Evolutionary conservation across 2,888 invertebrate genomes (phyloP).

Genomic region (Epistrophella euchroma): DNA sequence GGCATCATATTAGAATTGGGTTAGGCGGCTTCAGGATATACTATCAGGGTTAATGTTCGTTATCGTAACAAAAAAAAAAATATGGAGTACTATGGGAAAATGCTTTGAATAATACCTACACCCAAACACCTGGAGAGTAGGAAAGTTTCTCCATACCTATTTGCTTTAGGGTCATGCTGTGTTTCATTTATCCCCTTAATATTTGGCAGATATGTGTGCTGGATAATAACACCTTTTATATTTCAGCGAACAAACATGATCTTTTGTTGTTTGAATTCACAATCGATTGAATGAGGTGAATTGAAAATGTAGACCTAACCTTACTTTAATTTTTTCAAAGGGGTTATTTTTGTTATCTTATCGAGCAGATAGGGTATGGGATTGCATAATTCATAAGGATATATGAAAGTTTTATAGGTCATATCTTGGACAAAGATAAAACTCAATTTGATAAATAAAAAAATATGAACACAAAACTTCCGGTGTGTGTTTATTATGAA

Average conservation of each 20-base stretch:
- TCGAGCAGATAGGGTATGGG: background rate
- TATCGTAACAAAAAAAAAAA: slow-evolving; percentile 27
- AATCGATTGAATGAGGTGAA: background rate
- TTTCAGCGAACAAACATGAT: background rate
- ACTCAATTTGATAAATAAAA: background rate
- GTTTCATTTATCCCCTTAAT: background rate
- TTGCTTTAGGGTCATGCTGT: background rate
- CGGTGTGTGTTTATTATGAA: no score
- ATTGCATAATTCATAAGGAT: background rate
- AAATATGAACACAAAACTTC: background rate
- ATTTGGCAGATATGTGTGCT: background rate
- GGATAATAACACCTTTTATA: slow-evolving; percentile 5
- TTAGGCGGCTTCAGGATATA: background rate
- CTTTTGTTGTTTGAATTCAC: background rate
- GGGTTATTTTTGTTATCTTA: background rate
- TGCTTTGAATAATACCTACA: background rate
- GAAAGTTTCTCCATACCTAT: background rate
- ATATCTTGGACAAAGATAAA: background rate
- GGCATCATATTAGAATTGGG: slow-evolving; percentile 3
- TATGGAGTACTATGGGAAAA: background rate
- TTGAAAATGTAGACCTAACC: background rate
- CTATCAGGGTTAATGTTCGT: slow-evolving; percentile 29
- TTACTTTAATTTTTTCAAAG: background rate
- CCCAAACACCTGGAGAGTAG: background rate
- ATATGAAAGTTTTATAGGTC: background rate